Percentiles rank a stretch among this genome's conserved stretches.
phyloP scores from a whole-genome alignment of 2,113 vertebrate genomes.

The Opisthocomus hoazin region DNA sequence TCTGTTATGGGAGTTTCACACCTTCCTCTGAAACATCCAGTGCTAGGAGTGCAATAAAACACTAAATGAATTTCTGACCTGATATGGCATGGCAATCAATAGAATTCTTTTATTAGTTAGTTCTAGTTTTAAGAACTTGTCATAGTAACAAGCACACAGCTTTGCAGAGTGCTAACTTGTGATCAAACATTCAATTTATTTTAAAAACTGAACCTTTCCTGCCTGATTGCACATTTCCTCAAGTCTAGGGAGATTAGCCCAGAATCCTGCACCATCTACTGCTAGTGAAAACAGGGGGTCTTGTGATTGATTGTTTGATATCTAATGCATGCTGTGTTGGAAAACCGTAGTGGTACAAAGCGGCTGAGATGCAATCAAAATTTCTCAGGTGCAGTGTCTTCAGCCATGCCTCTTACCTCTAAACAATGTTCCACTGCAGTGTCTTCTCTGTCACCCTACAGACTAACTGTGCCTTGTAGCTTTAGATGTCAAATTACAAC shows the following conservation, averaged over 20 bases:
- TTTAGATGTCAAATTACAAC: background rate
- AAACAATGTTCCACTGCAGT: background rate
- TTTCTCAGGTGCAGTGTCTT: background rate
- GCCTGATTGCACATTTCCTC: background rate
- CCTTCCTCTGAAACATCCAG: conserved; percentile 44
- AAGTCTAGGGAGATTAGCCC: background rate
- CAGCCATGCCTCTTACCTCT: background rate
- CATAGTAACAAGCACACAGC: background rate
- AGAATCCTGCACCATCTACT: background rate
- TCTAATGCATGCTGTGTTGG: background rate
- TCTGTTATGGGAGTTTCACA: conserved; percentile 51
- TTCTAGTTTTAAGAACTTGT: conserved; percentile 37
- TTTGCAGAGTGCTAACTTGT: conserved; percentile 27
- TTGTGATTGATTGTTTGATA: background rate
- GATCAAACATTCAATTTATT: conserved; percentile 45
- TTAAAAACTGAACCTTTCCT: conserved; percentile 26
- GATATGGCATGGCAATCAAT: conserved; percentile 50
- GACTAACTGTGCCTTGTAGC: fast-evolving
- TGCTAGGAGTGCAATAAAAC: conserved; percentile 46
- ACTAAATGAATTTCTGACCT: conserved; percentile 53
- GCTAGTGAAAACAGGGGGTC: background rate
- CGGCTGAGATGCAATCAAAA: background rate
- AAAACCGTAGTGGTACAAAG: background rate
- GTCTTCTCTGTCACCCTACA: background rate
- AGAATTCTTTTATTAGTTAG: conserved; percentile 37